A percentile compares a stretch with the other conserved stretches of the same genome.
phyloP scores from a whole-genome alignment of 2,888 invertebrate species.

The Lathronympha strigana region DNA sequence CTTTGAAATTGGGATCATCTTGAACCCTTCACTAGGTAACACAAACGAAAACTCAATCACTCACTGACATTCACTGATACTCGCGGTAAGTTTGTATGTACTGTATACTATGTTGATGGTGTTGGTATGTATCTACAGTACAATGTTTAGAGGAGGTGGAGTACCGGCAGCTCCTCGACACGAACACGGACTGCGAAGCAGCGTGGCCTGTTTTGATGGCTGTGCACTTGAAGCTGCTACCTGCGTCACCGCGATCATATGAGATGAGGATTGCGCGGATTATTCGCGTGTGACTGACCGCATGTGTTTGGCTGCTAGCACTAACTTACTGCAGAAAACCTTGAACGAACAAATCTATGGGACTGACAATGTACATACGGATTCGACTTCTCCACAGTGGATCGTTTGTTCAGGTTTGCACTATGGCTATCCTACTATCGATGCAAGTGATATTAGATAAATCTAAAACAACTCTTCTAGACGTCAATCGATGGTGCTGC shows the following conservation, averaged over 20 bases:
- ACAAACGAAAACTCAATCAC: constrained; percentile 27
- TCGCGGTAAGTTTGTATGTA: too few species aligned
- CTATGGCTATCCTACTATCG: too few species aligned
- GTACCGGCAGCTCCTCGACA: constrained; percentile 53
- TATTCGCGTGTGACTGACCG: constrained; percentile 26
- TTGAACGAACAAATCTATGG: too few species aligned
- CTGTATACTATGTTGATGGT: not conserved
- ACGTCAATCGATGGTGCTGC: too few species aligned
- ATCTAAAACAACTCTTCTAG: too few species aligned
- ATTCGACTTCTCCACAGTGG: too few species aligned
- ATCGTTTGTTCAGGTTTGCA: too few species aligned
- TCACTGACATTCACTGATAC: constrained; percentile 18
- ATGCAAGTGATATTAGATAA: too few species aligned
- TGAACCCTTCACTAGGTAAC: constrained; percentile 32
- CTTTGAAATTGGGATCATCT: constrained; percentile 61
- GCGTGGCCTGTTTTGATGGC: constrained; percentile 29
- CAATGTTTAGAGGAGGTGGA: too few species aligned
- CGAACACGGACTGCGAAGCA: constrained; percentile 54
- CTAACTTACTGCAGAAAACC: not conserved
- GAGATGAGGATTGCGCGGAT: constrained; percentile 17
- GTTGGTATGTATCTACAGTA: not conserved
- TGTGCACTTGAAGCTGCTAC: constrained; percentile 24
- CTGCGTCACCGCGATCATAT: constrained; percentile 38
- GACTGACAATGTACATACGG: too few species aligned
- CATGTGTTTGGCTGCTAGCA: not conserved